A percentile compares a stretch with the other conserved stretches of the same genome.
phyloP scores from a whole-genome alignment of 2,113 vertebrate species.

The Cinclus cinclus region DNA sequence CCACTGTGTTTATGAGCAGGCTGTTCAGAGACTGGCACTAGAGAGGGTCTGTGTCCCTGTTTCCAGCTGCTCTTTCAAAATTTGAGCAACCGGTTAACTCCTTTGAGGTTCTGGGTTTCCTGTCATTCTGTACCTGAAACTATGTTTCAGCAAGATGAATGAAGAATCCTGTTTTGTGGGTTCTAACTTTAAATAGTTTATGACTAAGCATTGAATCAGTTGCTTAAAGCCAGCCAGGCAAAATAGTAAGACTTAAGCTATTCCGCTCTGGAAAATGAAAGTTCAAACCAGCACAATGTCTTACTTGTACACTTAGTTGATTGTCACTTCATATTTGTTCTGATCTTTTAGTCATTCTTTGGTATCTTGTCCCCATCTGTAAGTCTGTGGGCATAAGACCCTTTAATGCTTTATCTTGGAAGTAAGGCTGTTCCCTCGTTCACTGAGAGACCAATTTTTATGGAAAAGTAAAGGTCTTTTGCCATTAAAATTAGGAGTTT shows the following conservation, averaged over 20 bases:
- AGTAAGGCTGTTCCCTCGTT: not conserved
- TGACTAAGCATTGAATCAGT: not conserved
- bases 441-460: not conserved
- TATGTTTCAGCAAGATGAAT: not conserved
- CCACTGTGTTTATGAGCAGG: rapidly evolving
- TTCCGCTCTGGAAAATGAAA: not conserved
- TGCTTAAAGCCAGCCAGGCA: not conserved
- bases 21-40: not conserved
- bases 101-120: rapidly evolving
- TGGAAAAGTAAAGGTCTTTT: not conserved
- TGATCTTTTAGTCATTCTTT: not conserved
- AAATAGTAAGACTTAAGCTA: not conserved
- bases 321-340: not conserved
- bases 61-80: not conserved
- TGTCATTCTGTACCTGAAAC: not conserved
- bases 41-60: not conserved
- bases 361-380: not conserved
- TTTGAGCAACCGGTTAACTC: not conserved
- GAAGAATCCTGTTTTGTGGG: not conserved
- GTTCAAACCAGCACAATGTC: not conserved
- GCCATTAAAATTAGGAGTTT: not conserved
- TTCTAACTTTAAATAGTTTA: not conserved
- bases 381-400: not conserved
- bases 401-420: not conserved
- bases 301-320: not conserved